A percentile compares a stretch with the other conserved stretches of the same genome.
phyloP scores from a whole-genome alignment of 2,888 invertebrate genomes.

The Drosophila prolongata region DNA sequence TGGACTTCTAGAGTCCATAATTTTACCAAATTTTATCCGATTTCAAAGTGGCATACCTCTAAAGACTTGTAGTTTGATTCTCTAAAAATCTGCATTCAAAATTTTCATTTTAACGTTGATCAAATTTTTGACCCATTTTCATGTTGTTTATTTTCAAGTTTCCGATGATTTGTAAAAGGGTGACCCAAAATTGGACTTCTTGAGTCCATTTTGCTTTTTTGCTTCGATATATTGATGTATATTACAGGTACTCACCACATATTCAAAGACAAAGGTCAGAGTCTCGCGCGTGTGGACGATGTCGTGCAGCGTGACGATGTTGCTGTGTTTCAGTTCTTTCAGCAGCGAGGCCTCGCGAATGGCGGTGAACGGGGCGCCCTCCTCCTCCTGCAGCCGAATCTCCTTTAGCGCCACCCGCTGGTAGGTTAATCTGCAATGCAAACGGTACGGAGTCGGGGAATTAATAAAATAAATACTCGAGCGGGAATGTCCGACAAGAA shows the following conservation, averaged over 20 bases:
- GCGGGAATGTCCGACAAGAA: conserved; percentile 26
- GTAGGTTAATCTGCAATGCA: conserved; percentile 92
- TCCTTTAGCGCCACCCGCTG: conserved; percentile 99
- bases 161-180: too few relatives aligned
- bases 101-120: too few relatives aligned
- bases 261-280: conserved; percentile 99
- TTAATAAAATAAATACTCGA: conserved; percentile 70
- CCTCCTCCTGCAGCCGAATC: conserved; percentile 99
- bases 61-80: too few relatives aligned
- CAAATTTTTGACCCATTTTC: too few relatives aligned
- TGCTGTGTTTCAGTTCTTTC: conserved; percentile 99
- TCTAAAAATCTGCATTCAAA: too few relatives aligned
- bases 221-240: neutral
- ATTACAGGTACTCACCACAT: conserved; percentile 90
- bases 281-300: conserved; percentile 99
- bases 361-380: conserved; percentile 99
- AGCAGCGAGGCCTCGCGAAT: conserved; percentile 99
- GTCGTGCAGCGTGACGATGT: conserved; percentile 99
- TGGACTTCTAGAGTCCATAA: too few relatives aligned
- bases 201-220: neutral
- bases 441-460: conserved; percentile 26
- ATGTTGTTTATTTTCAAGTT: too few relatives aligned
- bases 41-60: too few relatives aligned
- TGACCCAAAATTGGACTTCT: too few relatives aligned
- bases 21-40: too few relatives aligned